These are phyloP conservation scores for Pomatorhinus ruficollis DNA, from an alignment of 2,113 vertebrate genomes.

Conservation along the genomic window DNA sequence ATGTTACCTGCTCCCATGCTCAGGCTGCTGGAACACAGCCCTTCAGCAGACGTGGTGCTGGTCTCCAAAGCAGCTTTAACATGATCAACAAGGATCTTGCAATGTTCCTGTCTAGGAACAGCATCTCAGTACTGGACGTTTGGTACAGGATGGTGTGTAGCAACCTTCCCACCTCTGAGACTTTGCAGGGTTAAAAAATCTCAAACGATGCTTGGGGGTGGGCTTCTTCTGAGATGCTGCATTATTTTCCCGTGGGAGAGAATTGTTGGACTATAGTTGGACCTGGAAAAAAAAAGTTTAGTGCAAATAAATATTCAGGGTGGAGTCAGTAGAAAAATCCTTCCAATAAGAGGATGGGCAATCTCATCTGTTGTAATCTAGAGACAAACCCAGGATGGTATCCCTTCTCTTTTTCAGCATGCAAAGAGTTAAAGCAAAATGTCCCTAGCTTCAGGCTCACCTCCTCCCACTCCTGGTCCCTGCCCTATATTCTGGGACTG, in stretches of 20 bases:
- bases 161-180: background rate
- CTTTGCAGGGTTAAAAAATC: background rate
- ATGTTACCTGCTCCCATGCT: rapidly evolving
- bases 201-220: background rate
- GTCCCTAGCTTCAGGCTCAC: background rate
- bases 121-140: background rate
- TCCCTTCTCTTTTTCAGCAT: background rate
- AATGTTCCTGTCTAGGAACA: background rate
- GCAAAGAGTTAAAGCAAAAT: background rate
- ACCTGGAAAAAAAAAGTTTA: background rate
- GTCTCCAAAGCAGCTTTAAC: background rate
- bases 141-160: background rate
- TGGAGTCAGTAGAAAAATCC: background rate
- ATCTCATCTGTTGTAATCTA: background rate
- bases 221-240: background rate
- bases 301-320: background rate
- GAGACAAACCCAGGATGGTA: background rate
- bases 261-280: background rate
- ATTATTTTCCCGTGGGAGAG: background rate
- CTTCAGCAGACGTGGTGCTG: background rate
- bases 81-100: background rate
- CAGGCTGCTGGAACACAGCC: background rate
- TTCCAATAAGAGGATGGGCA: background rate
- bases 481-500: background rate
- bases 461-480: background rate